Percentiles rank a stretch among this genome's conserved stretches.
phyloP scores from a whole-genome alignment of 2,888 invertebrate genomes.

The Apamea crenata region DNA sequence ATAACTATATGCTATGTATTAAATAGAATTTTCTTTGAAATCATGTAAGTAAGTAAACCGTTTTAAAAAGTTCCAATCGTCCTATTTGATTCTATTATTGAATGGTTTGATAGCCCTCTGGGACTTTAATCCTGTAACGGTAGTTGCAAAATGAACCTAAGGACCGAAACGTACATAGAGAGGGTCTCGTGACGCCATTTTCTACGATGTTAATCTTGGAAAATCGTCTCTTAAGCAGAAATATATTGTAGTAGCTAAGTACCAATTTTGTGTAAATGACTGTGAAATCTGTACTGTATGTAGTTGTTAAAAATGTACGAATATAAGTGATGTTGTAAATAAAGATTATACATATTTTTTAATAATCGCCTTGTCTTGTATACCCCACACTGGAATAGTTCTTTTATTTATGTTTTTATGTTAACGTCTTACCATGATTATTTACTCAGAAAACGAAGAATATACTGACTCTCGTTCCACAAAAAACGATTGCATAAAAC shows the following conservation, averaged over 20 bases:
- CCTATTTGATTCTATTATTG: constrained; percentile 16
- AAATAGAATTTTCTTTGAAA: not conserved
- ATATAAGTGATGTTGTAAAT: constrained; percentile 63
- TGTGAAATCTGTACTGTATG: constrained; percentile 51
- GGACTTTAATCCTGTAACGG: constrained; percentile 16
- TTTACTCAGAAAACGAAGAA: constrained; percentile 29
- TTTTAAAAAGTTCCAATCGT: not conserved
- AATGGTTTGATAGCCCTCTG: constrained; percentile 17
- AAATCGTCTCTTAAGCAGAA: constrained; percentile 14
- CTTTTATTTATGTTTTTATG: constrained; percentile 4
- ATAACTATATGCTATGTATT: not conserved
- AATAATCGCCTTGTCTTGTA: constrained; percentile 46
- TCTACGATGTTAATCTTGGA: constrained; percentile 26
- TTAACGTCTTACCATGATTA: constrained; percentile 10
- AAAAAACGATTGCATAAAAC: constrained; percentile 7
- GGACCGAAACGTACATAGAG: constrained; percentile 3
- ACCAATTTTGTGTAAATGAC: constrained; percentile 53
- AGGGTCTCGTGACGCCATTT: constrained; percentile 14
- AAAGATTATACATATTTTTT: constrained; percentile 68
- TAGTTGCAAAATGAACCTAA: constrained; percentile 29
- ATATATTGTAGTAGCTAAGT: constrained; percentile 38
- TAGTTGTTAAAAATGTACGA: constrained; percentile 50
- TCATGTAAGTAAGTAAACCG: constrained; percentile 7
- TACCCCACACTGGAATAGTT: constrained; percentile 16
- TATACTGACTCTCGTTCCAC: constrained; percentile 7